A percentile compares a stretch with the other conserved stretches of the same genome.
These are phyloP conservation scores for Noctua fimbriata DNA, from an alignment of 2,888 invertebrate species.

Conservation along the genomic window DNA sequence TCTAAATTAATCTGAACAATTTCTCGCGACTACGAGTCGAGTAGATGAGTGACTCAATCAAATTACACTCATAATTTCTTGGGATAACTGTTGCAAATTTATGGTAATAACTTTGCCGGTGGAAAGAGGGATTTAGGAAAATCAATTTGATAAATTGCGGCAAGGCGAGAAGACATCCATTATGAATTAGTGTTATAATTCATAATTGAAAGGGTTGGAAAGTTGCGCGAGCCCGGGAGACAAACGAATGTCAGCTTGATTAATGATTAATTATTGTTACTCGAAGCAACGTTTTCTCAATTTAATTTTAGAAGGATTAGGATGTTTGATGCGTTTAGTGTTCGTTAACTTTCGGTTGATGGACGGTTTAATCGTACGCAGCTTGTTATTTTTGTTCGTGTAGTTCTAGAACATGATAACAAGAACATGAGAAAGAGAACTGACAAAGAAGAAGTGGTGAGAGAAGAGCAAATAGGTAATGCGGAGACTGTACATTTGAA, in stretches of 20 bases:
- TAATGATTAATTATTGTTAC: constrained; percentile 84
- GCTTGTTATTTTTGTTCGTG: not conserved
- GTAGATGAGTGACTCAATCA: constrained; percentile 78
- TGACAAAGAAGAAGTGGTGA: not conserved
- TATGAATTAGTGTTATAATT: constrained; percentile 89
- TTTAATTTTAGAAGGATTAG: constrained; percentile 70
- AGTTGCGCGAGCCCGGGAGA: constrained; percentile 82
- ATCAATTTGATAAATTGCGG: constrained; percentile 89
- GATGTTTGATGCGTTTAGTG: constrained; percentile 65
- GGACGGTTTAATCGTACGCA: constrained; percentile 6
- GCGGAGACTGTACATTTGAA: not conserved
- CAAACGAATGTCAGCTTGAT: constrained; percentile 87
- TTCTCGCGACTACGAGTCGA: constrained; percentile 59
- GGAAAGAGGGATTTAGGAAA: constrained; percentile 82
- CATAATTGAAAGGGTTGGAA: constrained; percentile 88
- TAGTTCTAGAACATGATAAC: not conserved
- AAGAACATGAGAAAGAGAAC: not conserved
- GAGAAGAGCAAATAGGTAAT: not conserved
- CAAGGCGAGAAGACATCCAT: constrained; percentile 85
- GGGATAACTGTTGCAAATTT: constrained; percentile 86
- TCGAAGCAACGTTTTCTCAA: constrained; percentile 68
- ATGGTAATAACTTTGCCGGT: constrained; percentile 82
- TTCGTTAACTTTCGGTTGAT: constrained; percentile 39
- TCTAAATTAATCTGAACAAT: constrained; percentile 71
- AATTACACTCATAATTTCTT: constrained; percentile 86